Base-by-base conservation (phyloP, 1,140 invertebrate species). In the Halictus rubicundus region DNA sequence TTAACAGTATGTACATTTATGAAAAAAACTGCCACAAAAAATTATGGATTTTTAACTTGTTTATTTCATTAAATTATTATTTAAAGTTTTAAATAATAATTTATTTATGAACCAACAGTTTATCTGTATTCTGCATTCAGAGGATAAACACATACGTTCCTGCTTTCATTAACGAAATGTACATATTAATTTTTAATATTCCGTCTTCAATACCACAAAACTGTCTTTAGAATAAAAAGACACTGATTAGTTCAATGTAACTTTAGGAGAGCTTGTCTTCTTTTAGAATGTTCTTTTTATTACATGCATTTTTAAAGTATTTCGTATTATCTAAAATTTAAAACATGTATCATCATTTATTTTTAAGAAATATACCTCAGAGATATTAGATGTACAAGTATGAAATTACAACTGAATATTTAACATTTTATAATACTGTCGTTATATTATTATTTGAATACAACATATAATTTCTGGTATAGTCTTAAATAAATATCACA, bases 401-500 rank as follows among this genome's bases (percentile, higher is more conserved):
- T 68, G 23, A 42, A 81, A 74, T 59, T 68, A 68, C 19, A 75
- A 68, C 32, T 54, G 49, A 75, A 42, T 42, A 2, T 57, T 39
- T 74, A 74, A 65, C 32, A 39, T 68, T 59, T 59, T 76, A 54
- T 68, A 78, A 78, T 73, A 78, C 61, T 73, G 66, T 49, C 25
- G 65, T 54, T 57, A 80, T 21, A 21, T 59, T 82, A 64, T 74
- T 42, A 60, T 25, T 21, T n/a, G 57, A 69, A 76, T 76, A 37
- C 16, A 77, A 69, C 25, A 61, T 77, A 49, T 60, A 49, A 69
- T 37, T 77, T 60, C 54, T 46, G 16, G 5, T 25, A 39, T 37
- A 77, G 19, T 61, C 21, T 54, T 54, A 54, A 78, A 70, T 5
- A 52, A 52, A 54, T 83, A 83, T 81, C 72, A 81, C 66, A 70